Conservation (phyloP, 2,797 vertebrate genomes). For the Crenuchus spilurus region DNA sequence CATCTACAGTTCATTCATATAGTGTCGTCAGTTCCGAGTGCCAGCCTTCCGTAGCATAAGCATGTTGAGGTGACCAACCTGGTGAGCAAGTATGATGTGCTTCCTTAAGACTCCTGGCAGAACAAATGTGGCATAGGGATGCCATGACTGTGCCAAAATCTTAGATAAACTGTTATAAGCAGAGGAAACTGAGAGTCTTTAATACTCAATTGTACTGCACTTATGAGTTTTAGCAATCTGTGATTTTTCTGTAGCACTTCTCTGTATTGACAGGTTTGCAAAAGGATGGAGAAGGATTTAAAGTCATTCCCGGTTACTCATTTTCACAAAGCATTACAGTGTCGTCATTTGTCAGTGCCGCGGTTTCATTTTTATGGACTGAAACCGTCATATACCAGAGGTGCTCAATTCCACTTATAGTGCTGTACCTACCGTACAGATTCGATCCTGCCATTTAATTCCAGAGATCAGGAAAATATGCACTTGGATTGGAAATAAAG, state of each 20-base stretch:
- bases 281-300: background rate
- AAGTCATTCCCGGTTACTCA: background rate
- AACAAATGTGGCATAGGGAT: slow-evolving; percentile 9
- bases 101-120: slow-evolving; percentile 37
- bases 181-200: slow-evolving; percentile 16
- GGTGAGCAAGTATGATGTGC: background rate
- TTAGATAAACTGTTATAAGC: slow-evolving; percentile 10
- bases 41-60: background rate
- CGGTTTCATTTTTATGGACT: background rate
- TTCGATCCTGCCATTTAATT: no score
- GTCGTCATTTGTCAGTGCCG: background rate
- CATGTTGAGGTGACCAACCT: slow-evolving; percentile 1
- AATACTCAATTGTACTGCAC: slow-evolving; percentile 15
- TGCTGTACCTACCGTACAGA: no score
- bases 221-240: background rate
- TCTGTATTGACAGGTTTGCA: background rate
- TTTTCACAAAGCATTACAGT: background rate
- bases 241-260: slow-evolving; percentile 18
- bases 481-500: no score
- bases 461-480: no score
- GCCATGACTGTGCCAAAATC: slow-evolving; percentile 66
- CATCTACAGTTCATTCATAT: background rate
- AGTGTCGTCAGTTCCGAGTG: background rate
- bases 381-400: no score
- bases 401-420: no score